Evolutionary conservation across 2,113 vertebrate genomes (phyloP).

Genomic region (Camelus dromedarius): DNA sequence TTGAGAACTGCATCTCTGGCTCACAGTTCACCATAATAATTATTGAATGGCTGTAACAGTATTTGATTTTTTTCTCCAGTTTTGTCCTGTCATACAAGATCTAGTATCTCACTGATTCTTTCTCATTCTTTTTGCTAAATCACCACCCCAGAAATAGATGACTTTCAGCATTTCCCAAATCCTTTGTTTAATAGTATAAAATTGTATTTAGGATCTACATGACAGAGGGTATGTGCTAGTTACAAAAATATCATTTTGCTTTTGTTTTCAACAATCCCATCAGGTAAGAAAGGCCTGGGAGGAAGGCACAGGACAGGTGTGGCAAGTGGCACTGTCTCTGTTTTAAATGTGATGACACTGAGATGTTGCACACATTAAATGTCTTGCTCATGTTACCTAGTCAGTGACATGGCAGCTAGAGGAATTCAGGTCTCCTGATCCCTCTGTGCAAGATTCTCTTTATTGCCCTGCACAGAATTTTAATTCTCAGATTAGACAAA

Average conservation of each 20-base stretch:
- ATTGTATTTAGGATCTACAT: background rate
- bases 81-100: background rate
- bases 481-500: constrained; percentile 52
- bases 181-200: constrained; percentile 28
- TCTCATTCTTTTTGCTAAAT: constrained; percentile 27
- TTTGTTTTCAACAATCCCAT: background rate
- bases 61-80: background rate
- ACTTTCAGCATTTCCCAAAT: background rate
- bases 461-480: constrained; percentile 15
- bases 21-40: background rate
- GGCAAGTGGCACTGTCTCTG: background rate
- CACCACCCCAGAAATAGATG: background rate
- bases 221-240: background rate
- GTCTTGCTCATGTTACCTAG: background rate
- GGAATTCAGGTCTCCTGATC: background rate
- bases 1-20: background rate
- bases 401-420: background rate
- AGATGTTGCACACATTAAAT: background rate
- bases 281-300: background rate
- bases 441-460: background rate
- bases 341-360: background rate
- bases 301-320: no score
- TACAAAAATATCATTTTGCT: constrained; percentile 1
- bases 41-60: background rate
- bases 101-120: background rate